phyloP scores from a whole-genome alignment of 2,888 invertebrate genomes.

The Mallateleia sp. region DNA sequence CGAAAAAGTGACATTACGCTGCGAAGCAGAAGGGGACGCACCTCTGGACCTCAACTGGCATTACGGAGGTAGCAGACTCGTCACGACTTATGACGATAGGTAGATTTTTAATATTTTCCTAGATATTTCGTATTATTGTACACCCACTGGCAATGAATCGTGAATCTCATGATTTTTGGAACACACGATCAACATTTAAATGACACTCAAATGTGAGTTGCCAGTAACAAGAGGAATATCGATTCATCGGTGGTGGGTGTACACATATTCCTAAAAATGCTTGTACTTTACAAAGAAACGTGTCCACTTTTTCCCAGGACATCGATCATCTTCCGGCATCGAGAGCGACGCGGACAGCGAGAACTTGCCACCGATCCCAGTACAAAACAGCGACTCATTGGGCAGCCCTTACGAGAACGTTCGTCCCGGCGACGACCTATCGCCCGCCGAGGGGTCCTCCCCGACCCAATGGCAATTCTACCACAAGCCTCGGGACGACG shows the following conservation, averaged over 20 bases:
- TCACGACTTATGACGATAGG: constrained; percentile 90
- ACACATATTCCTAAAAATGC: no score
- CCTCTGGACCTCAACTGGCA: constrained; percentile 91
- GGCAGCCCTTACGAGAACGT: constrained; percentile 93
- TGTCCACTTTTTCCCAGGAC: constrained; percentile 84
- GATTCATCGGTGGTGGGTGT: no score
- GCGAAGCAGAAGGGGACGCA: constrained; percentile 91
- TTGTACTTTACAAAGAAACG: no score
- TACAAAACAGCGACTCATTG: constrained; percentile 91
- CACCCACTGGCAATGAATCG: no score
- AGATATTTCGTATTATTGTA: no score
- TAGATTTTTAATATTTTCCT: no score
- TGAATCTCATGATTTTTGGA: no score
- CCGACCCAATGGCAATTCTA: constrained; percentile 91
- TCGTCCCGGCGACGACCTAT: constrained; percentile 90
- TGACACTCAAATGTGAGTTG: no score
- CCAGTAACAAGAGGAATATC: no score
- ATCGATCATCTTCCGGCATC: constrained; percentile 88
- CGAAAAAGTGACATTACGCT: constrained; percentile 90
- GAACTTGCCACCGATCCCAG: constrained; percentile 93
- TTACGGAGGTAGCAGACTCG: constrained; percentile 89
- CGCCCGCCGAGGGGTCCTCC: constrained; percentile 90
- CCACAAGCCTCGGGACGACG: constrained; percentile 90
- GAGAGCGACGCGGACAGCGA: constrained; percentile 92
- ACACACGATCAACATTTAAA: no score